phyloP scores from a whole-genome alignment of 92 coral and sea anemone genomes.

The Epizoanthus ramosus region DNA sequence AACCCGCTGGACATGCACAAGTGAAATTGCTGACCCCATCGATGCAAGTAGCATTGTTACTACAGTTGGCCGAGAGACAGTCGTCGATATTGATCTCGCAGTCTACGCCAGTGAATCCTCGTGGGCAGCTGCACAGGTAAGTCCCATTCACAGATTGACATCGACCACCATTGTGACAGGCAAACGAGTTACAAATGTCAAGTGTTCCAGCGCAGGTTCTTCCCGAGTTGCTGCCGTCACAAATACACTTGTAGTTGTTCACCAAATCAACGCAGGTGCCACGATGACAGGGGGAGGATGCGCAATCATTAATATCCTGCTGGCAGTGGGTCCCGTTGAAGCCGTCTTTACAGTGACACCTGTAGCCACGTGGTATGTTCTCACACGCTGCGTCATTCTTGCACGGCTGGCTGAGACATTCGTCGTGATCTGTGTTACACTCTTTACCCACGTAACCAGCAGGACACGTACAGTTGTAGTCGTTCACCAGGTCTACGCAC shows the following conservation, averaged over 20 bases:
- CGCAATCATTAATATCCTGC: constrained; percentile 65
- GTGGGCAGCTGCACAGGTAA: constrained; percentile 65
- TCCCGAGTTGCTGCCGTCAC: constrained; percentile 53
- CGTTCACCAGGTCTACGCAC: constrained; percentile 72
- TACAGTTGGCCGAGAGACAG: constrained; percentile 68
- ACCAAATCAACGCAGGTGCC: constrained; percentile 70
- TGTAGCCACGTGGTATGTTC: constrained; percentile 54
- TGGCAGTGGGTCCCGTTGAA: constrained; percentile 63
- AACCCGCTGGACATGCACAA: constrained; percentile 69
- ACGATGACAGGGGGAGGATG: constrained; percentile 62
- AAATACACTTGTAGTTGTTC: constrained; percentile 69
- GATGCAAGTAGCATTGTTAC: constrained; percentile 77
- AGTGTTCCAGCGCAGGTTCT: constrained; percentile 68
- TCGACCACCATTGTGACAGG: constrained; percentile 71
- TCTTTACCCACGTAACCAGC: constrained; percentile 73
- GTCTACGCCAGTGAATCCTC: constrained; percentile 73
- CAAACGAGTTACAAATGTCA: constrained; percentile 60
- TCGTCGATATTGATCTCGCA: constrained; percentile 75
- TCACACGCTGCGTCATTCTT: constrained; percentile 74
- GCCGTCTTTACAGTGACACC: constrained; percentile 69
- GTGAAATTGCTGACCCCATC: constrained; percentile 68
- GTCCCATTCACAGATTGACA: constrained; percentile 65
- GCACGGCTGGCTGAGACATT: constrained; percentile 72
- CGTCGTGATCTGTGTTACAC: constrained; percentile 64
- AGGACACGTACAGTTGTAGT: constrained; percentile 74